These are phyloP conservation scores for Protobothrops mucrosquamatus DNA, from an alignment of 2,113 vertebrate genomes.

Conservation along the genomic window DNA sequence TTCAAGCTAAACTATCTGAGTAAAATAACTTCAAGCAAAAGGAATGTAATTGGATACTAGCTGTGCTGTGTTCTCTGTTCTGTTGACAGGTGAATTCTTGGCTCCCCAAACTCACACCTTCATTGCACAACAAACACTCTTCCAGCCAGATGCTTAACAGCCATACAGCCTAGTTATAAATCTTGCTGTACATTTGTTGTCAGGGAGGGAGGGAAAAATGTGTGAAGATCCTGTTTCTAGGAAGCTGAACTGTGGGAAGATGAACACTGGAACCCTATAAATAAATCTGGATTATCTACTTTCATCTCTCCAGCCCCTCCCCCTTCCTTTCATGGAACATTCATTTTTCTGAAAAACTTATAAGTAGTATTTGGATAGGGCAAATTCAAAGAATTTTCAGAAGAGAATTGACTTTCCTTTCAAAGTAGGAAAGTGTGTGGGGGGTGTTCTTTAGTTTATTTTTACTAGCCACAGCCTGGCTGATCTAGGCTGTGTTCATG, in stretches of 20 bases:
- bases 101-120: not conserved
- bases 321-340: not conserved
- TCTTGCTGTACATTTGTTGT: not conserved
- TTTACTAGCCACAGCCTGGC: not conserved
- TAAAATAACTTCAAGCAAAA: not conserved
- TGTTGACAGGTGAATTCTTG: not conserved
- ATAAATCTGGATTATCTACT: not conserved
- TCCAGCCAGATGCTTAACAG: not conserved
- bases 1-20: not conserved
- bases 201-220: not conserved
- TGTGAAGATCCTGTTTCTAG: not conserved
- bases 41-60: not conserved
- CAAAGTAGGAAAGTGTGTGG: not conserved
- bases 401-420: not conserved
- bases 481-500: not conserved
- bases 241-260: not conserved
- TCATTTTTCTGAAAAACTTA: not conserved
- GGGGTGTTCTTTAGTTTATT: not conserved
- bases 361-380: not conserved
- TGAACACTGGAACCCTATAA: not conserved
- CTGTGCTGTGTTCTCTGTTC: not conserved
- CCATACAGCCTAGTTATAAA: not conserved
- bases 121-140: not conserved
- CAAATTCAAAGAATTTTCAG: not conserved
- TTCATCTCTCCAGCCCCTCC: not conserved